Evolutionary conservation across 2,888 invertebrate species (phyloP).

Genomic region (Perizoma flavofasciatum): DNA sequence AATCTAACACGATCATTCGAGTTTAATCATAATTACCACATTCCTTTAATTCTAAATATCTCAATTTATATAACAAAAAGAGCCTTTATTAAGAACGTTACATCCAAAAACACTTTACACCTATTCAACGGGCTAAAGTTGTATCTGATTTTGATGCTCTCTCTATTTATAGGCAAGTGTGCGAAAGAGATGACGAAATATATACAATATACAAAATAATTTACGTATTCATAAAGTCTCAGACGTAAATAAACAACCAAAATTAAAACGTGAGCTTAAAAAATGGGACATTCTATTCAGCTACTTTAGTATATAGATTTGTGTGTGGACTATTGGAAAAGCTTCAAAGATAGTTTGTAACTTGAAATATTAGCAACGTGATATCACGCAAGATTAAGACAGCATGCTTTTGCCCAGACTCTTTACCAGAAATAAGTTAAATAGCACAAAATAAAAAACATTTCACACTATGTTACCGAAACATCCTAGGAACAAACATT

Average conservation of each 20-base stretch:
- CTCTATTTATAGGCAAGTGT: conserved; percentile 24
- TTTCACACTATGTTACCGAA: no score
- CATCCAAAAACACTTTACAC: conserved; percentile 17
- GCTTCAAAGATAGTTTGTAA: no score
- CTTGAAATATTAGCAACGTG: no score
- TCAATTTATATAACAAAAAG: conserved; percentile 31
- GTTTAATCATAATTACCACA: conserved; percentile 31
- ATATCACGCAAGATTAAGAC: no score
- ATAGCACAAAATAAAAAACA: no score
- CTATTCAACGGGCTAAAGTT: conserved; percentile 8
- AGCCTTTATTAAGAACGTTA: conserved; percentile 19
- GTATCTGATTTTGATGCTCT: conserved; percentile 20
- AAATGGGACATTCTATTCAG: conserved; percentile 28
- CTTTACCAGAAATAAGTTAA: no score
- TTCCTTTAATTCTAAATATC: conserved; percentile 31
- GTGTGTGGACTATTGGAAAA: no score
- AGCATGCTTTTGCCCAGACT: no score
- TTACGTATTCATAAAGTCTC: conserved; percentile 37
- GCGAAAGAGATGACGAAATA: conserved; percentile 20
- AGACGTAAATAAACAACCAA: conserved; percentile 32
- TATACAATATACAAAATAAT: conserved; percentile 28
- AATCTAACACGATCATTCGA: conserved; percentile 36
- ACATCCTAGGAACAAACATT: no score
- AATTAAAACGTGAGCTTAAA: conserved; percentile 31
- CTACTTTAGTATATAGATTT: conserved; percentile 18